Evolutionary conservation across 2,113 vertebrate species (phyloP), one percentile per base, ranked within the genome.

Genomic region (Meles meles): DNA sequence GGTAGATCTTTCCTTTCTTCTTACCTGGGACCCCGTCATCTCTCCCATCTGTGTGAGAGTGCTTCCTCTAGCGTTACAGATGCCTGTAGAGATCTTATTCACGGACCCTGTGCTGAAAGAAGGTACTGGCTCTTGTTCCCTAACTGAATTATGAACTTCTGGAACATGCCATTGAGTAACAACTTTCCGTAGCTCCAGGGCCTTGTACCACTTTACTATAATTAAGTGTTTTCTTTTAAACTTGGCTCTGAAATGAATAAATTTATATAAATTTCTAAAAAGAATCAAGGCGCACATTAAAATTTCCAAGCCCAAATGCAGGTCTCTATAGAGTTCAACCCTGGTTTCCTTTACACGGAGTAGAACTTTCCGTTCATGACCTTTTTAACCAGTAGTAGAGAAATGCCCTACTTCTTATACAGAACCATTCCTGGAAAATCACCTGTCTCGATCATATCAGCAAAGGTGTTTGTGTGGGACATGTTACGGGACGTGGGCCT

Each of bases 201-300:
- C 27, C 49, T 77, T 80, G 13, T 37, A 47, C 12, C 72, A 65
- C 34, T 69, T 69, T 57, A 39, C 37, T 90, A 23, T 74, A 61
- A 92, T 49, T 86, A 59, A 67, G 3, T 25, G 57, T 85, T 91
- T 97, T 81, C 42, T 94, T 63, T 37, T 39, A 76, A 49, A 88
- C 6, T 92, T 95, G 13, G 39, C 25, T 69, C 7, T 88, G 74
- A 95, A 55, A 47, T 88, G 52, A 88, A 88, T 31, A 93, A n/a
- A 27, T 44, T 80, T 63, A 34, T 59, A 34, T 81, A 81, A 93
- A 87, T 57, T 52, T 39, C 34, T 83, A 52, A 85, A 88, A 90
- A 59, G 2, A 31, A 39, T 47, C 44, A 59, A 72, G 83, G 13
- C 86, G 10, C 15, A 49, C 7, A 80, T 59, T 74, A 86, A 93